Percentiles rank a stretch among this genome's conserved stretches.
phyloP scores from a whole-genome alignment of 2,113 vertebrate genomes.

The Paracyprichromis sp. region DNA sequence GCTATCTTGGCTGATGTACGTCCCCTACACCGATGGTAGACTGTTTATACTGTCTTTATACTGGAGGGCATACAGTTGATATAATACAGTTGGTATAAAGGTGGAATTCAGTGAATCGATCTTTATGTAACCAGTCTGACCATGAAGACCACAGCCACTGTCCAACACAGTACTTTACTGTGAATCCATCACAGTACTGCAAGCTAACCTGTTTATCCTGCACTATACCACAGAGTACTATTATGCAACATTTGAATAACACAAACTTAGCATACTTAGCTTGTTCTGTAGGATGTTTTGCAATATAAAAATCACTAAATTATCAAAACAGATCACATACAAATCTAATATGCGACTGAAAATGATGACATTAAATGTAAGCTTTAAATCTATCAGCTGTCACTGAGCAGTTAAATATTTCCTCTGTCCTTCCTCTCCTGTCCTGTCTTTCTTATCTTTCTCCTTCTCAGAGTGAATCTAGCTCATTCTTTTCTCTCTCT shows the following conservation, averaged over 20 bases:
- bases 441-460: background rate
- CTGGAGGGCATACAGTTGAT: background rate
- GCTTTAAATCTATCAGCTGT: background rate
- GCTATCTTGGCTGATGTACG: background rate
- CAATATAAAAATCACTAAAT: background rate
- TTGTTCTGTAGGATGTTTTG: background rate
- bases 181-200: background rate
- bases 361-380: background rate
- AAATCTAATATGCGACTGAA: background rate
- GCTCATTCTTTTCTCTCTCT: background rate
- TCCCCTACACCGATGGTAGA: background rate
- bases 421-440: background rate
- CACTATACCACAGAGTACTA: background rate
- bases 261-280: background rate
- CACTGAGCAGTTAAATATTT: background rate
- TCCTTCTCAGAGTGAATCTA: background rate
- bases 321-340: background rate
- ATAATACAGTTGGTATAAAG: background rate
- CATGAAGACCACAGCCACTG: background rate
- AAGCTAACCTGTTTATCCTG: background rate
- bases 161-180: background rate
- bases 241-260: background rate
- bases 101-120: background rate
- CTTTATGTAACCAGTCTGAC: background rate
- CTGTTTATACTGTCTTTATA: background rate